Percentiles rank a stretch among this genome's conserved stretches.
These are phyloP conservation scores for Heliconius charithonia DNA, from an alignment of 2,888 invertebrate species.

Conservation along the genomic window DNA sequence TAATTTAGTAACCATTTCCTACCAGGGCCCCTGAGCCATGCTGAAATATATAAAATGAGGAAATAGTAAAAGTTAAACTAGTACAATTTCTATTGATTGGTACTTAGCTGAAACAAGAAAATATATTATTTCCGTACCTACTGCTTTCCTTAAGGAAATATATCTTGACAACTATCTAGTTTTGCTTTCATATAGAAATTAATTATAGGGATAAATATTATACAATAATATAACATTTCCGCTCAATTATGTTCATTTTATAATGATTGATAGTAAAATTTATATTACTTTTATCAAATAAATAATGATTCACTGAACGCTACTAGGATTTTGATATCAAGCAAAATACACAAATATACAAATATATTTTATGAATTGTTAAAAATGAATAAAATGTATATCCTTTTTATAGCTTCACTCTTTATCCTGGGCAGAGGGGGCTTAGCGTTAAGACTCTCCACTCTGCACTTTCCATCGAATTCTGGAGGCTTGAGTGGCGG, in stretches of 20 bases:
- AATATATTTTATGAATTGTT: neutral
- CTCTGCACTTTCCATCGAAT: too few species aligned
- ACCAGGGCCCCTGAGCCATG: neutral
- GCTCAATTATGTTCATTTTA: neutral
- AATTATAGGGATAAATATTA: conserved; percentile 5
- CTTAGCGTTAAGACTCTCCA: too few species aligned
- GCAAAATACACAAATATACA: neutral
- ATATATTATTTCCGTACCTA: neutral
- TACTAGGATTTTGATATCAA: neutral
- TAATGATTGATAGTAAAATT: neutral
- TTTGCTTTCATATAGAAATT: neutral
- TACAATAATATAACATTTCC: neutral
- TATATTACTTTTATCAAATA: neutral
- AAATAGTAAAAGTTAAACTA: neutral
- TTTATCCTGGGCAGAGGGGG: too few species aligned
- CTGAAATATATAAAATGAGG: neutral
- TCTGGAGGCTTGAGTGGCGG: too few species aligned
- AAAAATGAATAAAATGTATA: too few species aligned
- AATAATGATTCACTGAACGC: neutral
- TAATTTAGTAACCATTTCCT: conserved; percentile 5
- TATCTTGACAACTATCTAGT: neutral
- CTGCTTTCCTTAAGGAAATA: neutral
- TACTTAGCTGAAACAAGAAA: neutral
- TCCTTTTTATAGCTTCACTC: too few species aligned
- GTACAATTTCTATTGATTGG: neutral